Evolutionary conservation across 2,888 invertebrate genomes (phyloP).

Genomic region (Amitus sp.): DNA sequence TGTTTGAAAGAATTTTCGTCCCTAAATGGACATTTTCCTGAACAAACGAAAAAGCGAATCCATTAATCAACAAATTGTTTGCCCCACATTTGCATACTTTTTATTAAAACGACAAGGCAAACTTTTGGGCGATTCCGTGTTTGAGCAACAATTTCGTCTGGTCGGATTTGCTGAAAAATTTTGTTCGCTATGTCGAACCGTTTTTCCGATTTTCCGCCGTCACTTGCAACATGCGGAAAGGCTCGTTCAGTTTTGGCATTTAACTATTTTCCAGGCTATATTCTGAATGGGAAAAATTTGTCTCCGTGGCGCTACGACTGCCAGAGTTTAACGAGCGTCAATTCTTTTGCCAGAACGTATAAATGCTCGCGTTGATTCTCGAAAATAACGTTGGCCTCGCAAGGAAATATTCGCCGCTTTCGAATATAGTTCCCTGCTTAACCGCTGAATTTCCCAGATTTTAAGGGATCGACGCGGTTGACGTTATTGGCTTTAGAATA

Average conservation of each 20-base stretch:
- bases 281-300: not conserved
- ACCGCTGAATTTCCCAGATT: too few relatives aligned
- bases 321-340: not conserved
- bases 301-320: not conserved
- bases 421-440: not conserved
- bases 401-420: not conserved
- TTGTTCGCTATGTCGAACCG: not conserved
- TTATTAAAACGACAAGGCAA: too few relatives aligned
- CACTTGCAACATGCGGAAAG: not conserved
- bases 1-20: too few relatives aligned
- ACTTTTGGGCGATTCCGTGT: too few relatives aligned
- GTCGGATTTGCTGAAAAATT: not conserved
- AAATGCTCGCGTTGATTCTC: not conserved
- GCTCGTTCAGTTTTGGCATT: not conserved
- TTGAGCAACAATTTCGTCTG: too few relatives aligned
- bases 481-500: too few relatives aligned
- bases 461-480: too few relatives aligned
- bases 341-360: not conserved
- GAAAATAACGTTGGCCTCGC: not conserved
- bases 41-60: too few relatives aligned
- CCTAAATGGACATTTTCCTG: too few relatives aligned
- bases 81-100: too few relatives aligned
- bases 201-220: not conserved
- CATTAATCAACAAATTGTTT: too few relatives aligned
- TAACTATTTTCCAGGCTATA: not conserved